A percentile compares a stretch with the other conserved stretches of the same genome.
These are phyloP conservation scores for Palaemon carinicauda DNA, from an alignment of 1,140 invertebrate species.

Conservation along the genomic window DNA sequence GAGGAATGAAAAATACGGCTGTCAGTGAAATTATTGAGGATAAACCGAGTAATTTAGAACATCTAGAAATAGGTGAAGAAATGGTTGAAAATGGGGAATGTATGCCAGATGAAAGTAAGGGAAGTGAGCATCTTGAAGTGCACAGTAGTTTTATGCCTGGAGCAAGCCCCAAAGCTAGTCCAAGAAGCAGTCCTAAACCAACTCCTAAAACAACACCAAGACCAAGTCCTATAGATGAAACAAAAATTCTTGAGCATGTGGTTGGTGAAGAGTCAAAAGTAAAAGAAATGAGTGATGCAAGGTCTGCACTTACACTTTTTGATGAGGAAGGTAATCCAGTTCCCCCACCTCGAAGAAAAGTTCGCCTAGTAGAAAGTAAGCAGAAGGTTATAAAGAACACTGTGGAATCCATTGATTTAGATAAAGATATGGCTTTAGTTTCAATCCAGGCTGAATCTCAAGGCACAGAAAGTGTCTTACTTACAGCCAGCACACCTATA, in stretches of 20 bases:
- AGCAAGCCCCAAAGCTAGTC: conserved; percentile 28
- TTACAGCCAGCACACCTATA: not conserved
- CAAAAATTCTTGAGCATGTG: conserved; percentile 20
- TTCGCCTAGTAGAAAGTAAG: conserved; percentile 27
- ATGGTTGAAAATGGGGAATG: not conserved
- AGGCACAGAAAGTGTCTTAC: not conserved
- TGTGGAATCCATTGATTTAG: not conserved
- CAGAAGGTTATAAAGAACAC: conserved; percentile 4
- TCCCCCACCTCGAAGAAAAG: conserved; percentile 71
- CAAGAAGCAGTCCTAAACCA: conserved; percentile 15
- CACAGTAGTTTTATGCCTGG: not conserved
- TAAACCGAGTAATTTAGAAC: too few relatives aligned
- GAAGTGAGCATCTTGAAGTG: not conserved
- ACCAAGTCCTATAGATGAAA: conserved; percentile 39
- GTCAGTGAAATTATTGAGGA: conserved; percentile 15
- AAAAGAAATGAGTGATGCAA: conserved; percentile 8
- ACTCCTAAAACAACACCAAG: conserved; percentile 28
- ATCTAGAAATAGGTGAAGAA: not conserved
- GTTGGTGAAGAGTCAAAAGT: conserved; percentile 30
- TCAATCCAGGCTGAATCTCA: not conserved
- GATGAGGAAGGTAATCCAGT: conserved; percentile 71
- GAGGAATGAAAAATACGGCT: conserved; percentile 2
- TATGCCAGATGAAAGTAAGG: not conserved
- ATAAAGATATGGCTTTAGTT: not conserved
- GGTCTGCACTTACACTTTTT: conserved; percentile 72